phyloP scores from a whole-genome alignment of 2,797 vertebrate genomes.

The Taenioides sp. region DNA sequence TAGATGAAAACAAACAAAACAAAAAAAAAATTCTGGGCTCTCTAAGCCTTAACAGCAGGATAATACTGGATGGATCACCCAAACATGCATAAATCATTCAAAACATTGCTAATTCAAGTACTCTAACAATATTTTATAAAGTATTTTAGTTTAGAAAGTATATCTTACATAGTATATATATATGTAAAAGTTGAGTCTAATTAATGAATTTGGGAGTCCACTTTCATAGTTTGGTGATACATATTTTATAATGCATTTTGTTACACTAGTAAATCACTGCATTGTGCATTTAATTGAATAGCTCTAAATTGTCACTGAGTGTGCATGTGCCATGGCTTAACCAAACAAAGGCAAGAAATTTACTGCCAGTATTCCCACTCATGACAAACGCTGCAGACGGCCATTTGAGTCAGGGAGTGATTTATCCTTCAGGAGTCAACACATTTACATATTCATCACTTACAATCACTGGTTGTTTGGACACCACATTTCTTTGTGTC shows the following conservation, averaged over 20 bases:
- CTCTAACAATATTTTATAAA: too few species aligned
- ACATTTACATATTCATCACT: constrained; percentile 22
- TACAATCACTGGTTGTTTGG: not conserved
- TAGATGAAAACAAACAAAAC: too few species aligned
- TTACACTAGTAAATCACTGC: not conserved
- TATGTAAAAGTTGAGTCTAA: not conserved
- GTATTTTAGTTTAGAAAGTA: too few species aligned
- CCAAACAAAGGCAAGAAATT: constrained; percentile 9
- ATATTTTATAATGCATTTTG: not conserved
- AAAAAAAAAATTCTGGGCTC: too few species aligned
- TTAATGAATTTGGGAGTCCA: not conserved
- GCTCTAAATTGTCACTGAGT: not conserved
- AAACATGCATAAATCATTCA: too few species aligned
- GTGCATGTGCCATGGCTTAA: not conserved
- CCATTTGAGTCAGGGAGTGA: constrained; percentile 1
- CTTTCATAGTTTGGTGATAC: not conserved
- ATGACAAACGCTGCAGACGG: not conserved
- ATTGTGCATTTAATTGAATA: not conserved
- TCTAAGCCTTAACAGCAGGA: too few species aligned
- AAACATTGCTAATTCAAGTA: too few species aligned
- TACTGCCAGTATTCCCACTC: not conserved
- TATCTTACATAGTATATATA: too few species aligned
- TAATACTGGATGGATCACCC: too few species aligned
- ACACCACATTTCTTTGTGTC: constrained; percentile 2
- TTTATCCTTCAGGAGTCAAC: constrained; percentile 15